A percentile compares a stretch with the other conserved stretches of the same genome.
Conservation (phyloP, 1,140 invertebrate species). For the Brachionus koreanus region DNA sequence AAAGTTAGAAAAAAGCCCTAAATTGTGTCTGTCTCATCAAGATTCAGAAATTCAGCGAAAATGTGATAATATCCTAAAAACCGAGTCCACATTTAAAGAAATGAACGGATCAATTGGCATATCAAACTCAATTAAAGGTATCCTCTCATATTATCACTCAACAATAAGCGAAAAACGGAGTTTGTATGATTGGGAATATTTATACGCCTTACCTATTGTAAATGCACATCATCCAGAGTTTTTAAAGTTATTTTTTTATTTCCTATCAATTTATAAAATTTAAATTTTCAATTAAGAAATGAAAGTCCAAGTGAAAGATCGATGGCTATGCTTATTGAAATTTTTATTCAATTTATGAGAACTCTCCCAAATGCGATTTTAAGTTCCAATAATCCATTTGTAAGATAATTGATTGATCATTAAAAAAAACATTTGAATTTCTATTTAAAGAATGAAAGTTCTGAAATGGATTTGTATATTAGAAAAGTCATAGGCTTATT, state of each 20-base stretch:
- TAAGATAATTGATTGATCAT: not conserved
- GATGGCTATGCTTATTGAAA: constrained; percentile 36
- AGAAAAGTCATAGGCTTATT: not conserved
- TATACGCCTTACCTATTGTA: constrained; percentile 27
- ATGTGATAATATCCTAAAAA: constrained; percentile 20
- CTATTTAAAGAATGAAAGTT: constrained; percentile 8
- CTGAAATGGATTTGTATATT: constrained; percentile 22
- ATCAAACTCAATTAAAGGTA: constrained; percentile 26
- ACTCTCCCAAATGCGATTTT: constrained; percentile 1
- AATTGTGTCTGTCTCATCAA: not conserved
- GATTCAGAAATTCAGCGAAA: constrained; percentile 39
- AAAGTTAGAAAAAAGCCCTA: constrained; percentile 27
- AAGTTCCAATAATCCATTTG: constrained; percentile 17
- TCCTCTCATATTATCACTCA: constrained; percentile 44
- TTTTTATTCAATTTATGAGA: constrained; percentile 21
- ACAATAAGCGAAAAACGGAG: not conserved
- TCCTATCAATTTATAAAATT: not conserved
- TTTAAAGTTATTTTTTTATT: not conserved
- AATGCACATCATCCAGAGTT: constrained; percentile 20
- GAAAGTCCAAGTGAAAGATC: constrained; percentile 41
- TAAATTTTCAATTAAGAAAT: not conserved
- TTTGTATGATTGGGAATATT: constrained; percentile 37
- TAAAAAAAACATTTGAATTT: not conserved
- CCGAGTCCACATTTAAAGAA: not conserved
- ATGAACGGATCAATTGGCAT: constrained; percentile 32